These are phyloP conservation scores for Nannobrachium achirus DNA, from an alignment of 2,113 vertebrate genomes.

Conservation along the genomic window DNA sequence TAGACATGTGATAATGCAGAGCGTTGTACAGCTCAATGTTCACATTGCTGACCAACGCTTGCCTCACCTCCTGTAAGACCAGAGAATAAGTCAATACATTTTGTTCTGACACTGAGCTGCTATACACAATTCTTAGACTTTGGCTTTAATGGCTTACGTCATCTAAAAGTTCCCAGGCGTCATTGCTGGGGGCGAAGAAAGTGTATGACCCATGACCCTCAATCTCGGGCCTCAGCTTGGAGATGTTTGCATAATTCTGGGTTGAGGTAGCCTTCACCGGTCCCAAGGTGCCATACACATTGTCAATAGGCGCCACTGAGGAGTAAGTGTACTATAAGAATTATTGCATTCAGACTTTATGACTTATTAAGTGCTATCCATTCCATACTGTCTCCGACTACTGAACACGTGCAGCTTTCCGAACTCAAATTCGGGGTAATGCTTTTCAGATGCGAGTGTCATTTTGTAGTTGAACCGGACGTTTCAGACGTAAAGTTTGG, in stretches of 20 bases:
- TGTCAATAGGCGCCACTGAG: slow-evolving; percentile 92
- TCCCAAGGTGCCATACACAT: slow-evolving; percentile 91
- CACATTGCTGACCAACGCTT: slow-evolving; percentile 91
- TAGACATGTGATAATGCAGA: slow-evolving; percentile 94
- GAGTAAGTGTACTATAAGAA: slow-evolving; percentile 13
- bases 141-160: slow-evolving; percentile 86
- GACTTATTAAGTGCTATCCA: no score
- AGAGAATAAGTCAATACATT: slow-evolving; percentile 21
- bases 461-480: background rate
- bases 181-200: slow-evolving; percentile 95
- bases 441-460: background rate
- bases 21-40: slow-evolving; percentile 95
- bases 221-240: slow-evolving; percentile 88
- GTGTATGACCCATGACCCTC: slow-evolving; percentile 93
- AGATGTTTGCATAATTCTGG: slow-evolving; percentile 86
- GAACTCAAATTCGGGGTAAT: background rate
- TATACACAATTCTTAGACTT: background rate
- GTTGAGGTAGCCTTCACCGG: slow-evolving; percentile 88
- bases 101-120: background rate
- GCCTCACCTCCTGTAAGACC: slow-evolving; percentile 78
- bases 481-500: no score
- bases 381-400: no score
- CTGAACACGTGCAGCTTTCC: no score
- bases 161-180: slow-evolving; percentile 91
- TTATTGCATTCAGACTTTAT: background rate